Conservation (phyloP, 2,113 vertebrate species). For the Anguilla rostrata region DNA sequence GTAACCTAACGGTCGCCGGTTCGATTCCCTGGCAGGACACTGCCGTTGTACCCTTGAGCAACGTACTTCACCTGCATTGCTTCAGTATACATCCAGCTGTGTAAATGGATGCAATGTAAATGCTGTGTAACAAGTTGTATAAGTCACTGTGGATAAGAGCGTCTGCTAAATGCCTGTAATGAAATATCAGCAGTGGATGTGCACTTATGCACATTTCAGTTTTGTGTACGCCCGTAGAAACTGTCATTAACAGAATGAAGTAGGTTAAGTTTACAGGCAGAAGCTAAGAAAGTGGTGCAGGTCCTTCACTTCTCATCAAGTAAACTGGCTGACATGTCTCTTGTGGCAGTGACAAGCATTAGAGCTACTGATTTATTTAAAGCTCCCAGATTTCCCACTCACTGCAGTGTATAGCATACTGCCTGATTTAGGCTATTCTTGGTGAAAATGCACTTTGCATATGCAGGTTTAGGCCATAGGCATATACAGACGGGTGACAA, state of each 20-base stretch:
- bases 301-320: slow-evolving; percentile 32
- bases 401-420: background rate
- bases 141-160: no score
- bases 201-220: background rate
- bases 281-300: slow-evolving; percentile 20
- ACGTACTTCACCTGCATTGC: no score
- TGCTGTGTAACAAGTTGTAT: no score
- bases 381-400: background rate
- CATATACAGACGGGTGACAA: no score
- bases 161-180: no score
- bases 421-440: background rate
- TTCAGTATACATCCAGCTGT: no score
- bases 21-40: no score
- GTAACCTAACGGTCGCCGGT: no score
- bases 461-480: no score
- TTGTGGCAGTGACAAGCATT: slow-evolving; percentile 3
- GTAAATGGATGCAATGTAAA: no score
- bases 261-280: background rate
- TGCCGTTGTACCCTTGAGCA: no score
- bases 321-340: slow-evolving; percentile 23
- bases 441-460: no score
- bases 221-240: background rate
- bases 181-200: background rate
- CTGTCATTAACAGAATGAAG: background rate
- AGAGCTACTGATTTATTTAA: background rate